Percentiles rank a stretch among this genome's conserved stretches.
These are phyloP conservation scores for Drosophila subquinaria DNA, from an alignment of 2,888 invertebrate species.

Conservation along the genomic window DNA sequence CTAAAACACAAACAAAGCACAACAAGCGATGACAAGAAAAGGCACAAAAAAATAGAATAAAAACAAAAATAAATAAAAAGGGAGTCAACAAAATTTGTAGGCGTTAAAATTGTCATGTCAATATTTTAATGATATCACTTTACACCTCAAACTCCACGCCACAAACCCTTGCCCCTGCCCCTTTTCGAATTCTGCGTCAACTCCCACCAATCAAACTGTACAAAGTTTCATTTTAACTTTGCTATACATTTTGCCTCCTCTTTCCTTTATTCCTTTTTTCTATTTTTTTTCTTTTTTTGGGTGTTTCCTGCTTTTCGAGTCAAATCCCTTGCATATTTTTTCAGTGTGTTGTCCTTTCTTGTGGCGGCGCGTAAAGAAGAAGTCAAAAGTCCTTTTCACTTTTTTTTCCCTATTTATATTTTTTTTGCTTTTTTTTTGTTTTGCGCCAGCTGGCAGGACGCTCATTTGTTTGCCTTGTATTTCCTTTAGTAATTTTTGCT, in stretches of 20 bases:
- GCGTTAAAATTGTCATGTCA: conserved; percentile 85
- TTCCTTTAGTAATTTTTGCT: conserved; percentile 37
- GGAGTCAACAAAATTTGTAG: conserved; percentile 80
- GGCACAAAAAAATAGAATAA: conserved; percentile 31
- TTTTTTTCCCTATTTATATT: conserved; percentile 8
- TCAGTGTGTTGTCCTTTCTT: conserved; percentile 43
- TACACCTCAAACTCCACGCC: conserved; percentile 51
- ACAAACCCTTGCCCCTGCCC: conserved; percentile 1
- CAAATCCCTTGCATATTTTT: conserved; percentile 58
- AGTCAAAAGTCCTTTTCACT: conserved; percentile 74
- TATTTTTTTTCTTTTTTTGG: conserved; percentile 18
- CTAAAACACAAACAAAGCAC: conserved; percentile 2
- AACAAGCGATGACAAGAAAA: conserved; percentile 29
- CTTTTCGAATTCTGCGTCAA: conserved; percentile 4
- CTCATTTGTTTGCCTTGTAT: conserved; percentile 79
- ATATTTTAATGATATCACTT: conserved; percentile 83
- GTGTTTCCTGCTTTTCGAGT: conserved; percentile 40
- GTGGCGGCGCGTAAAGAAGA: conserved; percentile 66
- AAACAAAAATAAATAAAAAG: conserved; percentile 44
- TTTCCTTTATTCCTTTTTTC: background rate
- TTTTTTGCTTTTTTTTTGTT: conserved; percentile 13
- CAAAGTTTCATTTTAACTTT: conserved; percentile 75
- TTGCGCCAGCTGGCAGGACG: conserved; percentile 46
- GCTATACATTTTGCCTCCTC: conserved; percentile 23
- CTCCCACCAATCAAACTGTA: conserved; percentile 46